These are phyloP conservation scores for Eupsittula cactorum DNA, from an alignment of 2,113 vertebrate species.

Conservation along the genomic window DNA sequence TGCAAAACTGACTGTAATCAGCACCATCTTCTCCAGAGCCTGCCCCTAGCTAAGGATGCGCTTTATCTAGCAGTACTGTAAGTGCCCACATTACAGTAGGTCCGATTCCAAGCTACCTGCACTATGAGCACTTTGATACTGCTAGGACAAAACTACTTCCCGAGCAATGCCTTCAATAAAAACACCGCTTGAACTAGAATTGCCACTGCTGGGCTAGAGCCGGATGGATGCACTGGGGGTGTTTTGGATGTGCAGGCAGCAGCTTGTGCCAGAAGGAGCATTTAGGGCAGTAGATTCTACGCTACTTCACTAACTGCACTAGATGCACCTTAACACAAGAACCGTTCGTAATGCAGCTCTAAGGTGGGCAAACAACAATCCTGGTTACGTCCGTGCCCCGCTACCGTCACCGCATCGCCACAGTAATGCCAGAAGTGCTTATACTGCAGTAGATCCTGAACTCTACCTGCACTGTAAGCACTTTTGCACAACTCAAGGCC, in stretches of 20 bases:
- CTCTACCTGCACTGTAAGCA: conserved; percentile 89
- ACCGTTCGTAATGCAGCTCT: background rate
- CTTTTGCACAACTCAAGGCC: conserved; percentile 83
- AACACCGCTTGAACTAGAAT: background rate
- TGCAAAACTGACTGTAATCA: conserved; percentile 90
- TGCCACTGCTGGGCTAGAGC: background rate
- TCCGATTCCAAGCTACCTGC: conserved; percentile 88
- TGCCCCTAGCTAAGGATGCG: conserved; percentile 4
- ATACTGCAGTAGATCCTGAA: conserved; percentile 80
- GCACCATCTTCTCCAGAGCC: conserved; percentile 47
- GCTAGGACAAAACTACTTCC: conserved; percentile 74
- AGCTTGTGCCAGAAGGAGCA: conserved; percentile 98
- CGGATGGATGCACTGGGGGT: background rate
- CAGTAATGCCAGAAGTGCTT: conserved; percentile 83
- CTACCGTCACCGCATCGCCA: conserved; percentile 49
- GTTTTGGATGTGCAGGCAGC: conserved; percentile 48
- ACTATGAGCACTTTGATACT: conserved; percentile 99
- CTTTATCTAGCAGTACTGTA: conserved; percentile 86
- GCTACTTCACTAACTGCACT: conserved; percentile 97
- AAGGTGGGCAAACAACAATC: background rate
- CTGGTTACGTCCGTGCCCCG: background rate
- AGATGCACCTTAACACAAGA: conserved; percentile 99
- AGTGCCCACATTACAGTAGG: conserved; percentile 98
- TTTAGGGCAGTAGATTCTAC: conserved; percentile 97
- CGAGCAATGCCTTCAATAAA: background rate